Evolutionary conservation across 2,113 vertebrate genomes (phyloP), one percentile per base, ranked within the genome.

Genomic region (Oriolus oriolus): DNA sequence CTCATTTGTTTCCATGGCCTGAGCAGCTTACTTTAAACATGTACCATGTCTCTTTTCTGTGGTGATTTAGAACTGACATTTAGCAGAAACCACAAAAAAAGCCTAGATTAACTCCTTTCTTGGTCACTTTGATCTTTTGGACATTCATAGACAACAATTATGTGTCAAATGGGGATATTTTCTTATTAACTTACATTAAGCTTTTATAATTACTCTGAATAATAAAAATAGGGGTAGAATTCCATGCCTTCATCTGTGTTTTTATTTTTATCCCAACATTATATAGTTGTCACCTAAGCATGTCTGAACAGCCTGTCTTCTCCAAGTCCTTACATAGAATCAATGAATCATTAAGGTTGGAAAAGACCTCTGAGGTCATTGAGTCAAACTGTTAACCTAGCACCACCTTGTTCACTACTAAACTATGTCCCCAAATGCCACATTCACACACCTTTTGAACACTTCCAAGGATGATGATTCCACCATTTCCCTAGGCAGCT

Each of bases 371-470:
- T 52, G 37, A 21, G 33, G 39, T 11, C 19, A 44, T 24, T 18
- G 22, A 81, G 37, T n/a, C 35, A 49, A 42, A 16, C 12, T 37
- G 10, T 57, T 37, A 20, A 11, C 10, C 30, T 33, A 14, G 17
- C 22, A 44, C 19, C 13, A 45, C 13, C 27, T 39, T 74, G 33
- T 24, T 52, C 37, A 37, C 33, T 33, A 37, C 18, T 28, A 52
- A 81, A 44, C 37, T 37, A 39, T 8, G 8, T 44, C 13, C 13
- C 13, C 44, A 45, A 11, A 1, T 39, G 18, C 19, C 68, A 69
- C 23, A 39, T 19, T 53, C 23, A 45, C 19, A 27, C 0, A 0
- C 19, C 37, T 44, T 74, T 44, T n/a, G 33, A 65, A 13, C 22
- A 17, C 28, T 74, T 24, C 27, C 14, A 49, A 12, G 31, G 26